Conservation (phyloP, 30 jellyfish, hydroid and myxozoan genomes). For the Sanderia malayensis region DNA sequence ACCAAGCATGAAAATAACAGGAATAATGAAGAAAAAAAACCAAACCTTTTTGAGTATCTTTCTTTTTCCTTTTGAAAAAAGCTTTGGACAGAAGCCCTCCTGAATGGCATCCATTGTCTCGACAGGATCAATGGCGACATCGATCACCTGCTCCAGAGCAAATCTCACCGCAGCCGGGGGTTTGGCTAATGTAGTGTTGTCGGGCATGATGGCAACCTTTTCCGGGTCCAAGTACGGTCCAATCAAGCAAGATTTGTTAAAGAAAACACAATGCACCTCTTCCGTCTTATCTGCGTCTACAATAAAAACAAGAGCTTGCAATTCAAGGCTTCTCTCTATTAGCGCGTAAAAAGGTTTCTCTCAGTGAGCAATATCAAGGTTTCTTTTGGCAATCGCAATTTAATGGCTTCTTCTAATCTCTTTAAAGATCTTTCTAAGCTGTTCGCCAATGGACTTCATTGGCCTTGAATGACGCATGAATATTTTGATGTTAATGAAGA, state of each 20-base stretch:
- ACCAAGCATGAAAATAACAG: no score
- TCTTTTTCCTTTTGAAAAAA: slow-evolving; percentile 72
- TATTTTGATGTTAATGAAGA: no score
- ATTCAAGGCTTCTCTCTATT: no score
- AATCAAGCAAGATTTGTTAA: slow-evolving; percentile 74
- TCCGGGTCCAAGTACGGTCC: slow-evolving; percentile 81
- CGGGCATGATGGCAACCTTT: slow-evolving; percentile 58
- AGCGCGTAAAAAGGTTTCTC: no score
- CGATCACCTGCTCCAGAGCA: slow-evolving; percentile 62
- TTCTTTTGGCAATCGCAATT: no score
- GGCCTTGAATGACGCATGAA: no score
- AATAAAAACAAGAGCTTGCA: not conserved
- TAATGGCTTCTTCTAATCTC: no score
- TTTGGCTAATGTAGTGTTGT: slow-evolving; percentile 45
- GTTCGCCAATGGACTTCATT: no score
- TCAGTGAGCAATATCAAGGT: no score
- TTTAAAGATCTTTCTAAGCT: no score
- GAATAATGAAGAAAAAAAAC: no score
- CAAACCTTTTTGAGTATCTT: slow-evolving; percentile 91
- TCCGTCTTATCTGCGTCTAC: slow-evolving; percentile 31
- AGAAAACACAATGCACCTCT: slow-evolving; percentile 42
- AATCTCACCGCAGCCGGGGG: slow-evolving; percentile 79
- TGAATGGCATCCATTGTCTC: slow-evolving; percentile 82
- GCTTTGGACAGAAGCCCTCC: slow-evolving; percentile 69
- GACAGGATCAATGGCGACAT: slow-evolving; percentile 45